These are phyloP conservation scores for Spea bombifrons DNA, from an alignment of 2,113 vertebrate genomes.

Conservation along the genomic window DNA sequence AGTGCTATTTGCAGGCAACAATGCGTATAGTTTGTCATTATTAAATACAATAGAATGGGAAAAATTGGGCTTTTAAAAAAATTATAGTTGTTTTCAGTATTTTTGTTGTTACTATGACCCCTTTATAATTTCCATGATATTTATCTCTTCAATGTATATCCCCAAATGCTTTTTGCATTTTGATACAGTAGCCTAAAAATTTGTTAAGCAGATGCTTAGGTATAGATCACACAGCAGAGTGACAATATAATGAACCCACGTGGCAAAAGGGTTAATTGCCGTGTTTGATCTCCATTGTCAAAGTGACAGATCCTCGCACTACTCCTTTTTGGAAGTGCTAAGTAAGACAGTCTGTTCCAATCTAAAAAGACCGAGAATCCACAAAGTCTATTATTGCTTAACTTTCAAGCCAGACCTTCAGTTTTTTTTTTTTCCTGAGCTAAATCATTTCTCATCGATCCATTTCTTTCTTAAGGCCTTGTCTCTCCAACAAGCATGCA, in stretches of 20 bases:
- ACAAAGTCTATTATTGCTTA: slow-evolving; percentile 64
- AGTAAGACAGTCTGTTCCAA: slow-evolving; percentile 48
- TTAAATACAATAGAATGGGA: too few species aligned
- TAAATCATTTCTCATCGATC: slow-evolving; percentile 78
- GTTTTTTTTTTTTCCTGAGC: slow-evolving; percentile 63
- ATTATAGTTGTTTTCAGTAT: too few species aligned
- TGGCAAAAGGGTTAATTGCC: slow-evolving; percentile 19
- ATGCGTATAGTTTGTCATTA: too few species aligned
- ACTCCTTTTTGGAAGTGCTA: not conserved
- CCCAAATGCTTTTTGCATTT: too few species aligned
- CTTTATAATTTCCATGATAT: too few species aligned
- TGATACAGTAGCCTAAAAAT: too few species aligned
- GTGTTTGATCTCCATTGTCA: slow-evolving; percentile 53
- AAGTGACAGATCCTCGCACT: fast-evolving
- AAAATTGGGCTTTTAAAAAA: too few species aligned
- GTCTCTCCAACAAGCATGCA: slow-evolving; percentile 62
- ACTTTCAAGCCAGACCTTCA: slow-evolving; percentile 64
- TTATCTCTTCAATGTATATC: too few species aligned
- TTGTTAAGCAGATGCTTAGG: too few species aligned
- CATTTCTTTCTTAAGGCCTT: slow-evolving; percentile 71
- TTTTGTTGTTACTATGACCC: too few species aligned
- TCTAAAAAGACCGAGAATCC: slow-evolving; percentile 52
- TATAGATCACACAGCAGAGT: too few species aligned
- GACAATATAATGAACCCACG: not conserved
- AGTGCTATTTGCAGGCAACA: too few species aligned